Percentiles rank a stretch among this genome's conserved stretches.
Conservation (phyloP, 2,113 vertebrate species). For the Mustela lutreola region DNA sequence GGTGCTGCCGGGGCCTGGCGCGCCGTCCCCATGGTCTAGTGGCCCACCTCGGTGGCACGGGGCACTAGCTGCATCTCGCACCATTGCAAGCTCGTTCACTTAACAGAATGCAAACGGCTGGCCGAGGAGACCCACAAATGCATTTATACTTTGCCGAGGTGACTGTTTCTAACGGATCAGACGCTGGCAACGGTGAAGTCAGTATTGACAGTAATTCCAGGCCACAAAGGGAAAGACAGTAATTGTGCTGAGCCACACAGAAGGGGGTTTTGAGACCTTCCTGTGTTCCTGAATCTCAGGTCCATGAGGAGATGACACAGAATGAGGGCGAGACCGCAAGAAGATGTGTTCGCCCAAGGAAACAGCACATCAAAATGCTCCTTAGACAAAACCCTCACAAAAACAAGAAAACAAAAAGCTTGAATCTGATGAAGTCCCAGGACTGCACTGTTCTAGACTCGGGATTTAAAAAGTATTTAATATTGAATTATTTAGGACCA, state of each 20-base stretch:
- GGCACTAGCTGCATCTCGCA: background rate
- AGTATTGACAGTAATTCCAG: background rate
- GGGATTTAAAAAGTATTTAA: background rate
- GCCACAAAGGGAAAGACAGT: background rate
- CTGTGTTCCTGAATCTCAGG: background rate
- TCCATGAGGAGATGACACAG: background rate
- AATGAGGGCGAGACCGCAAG: background rate
- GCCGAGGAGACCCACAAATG: background rate
- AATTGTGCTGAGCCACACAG: background rate
- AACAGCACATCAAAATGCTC: background rate
- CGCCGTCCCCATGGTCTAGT: fast-evolving
- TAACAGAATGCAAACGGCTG: background rate
- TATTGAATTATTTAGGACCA: background rate
- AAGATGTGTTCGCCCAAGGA: too few species aligned
- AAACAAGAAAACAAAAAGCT: background rate
- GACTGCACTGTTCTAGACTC: background rate
- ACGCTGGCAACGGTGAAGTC: background rate
- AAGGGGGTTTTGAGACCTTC: background rate
- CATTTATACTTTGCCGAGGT: background rate
- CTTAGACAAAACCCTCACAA: background rate
- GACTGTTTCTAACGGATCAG: background rate
- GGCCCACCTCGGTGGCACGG: fast-evolving
- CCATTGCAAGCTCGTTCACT: background rate
- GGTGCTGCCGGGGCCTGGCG: fast-evolving
- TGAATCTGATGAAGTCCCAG: background rate